These are phyloP conservation scores for Cyclina sinensis DNA, from an alignment of 1,140 invertebrate species.

Conservation along the genomic window DNA sequence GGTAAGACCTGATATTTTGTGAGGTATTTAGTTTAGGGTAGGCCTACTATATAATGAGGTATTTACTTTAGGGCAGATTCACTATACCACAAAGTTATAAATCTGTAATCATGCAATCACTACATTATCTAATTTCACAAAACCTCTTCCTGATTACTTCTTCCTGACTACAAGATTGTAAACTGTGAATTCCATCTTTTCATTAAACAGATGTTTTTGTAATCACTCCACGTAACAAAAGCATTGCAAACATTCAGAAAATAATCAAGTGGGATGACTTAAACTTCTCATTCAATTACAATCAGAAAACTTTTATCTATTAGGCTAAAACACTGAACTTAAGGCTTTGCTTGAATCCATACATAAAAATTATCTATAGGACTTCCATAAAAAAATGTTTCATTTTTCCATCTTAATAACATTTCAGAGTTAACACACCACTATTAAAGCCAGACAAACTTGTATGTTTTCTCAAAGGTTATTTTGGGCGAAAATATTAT, in stretches of 20 bases:
- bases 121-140: no score
- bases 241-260: constrained; percentile 1
- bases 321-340: background rate
- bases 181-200: constrained; percentile 28
- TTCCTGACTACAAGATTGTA: background rate
- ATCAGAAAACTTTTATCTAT: constrained; percentile 26
- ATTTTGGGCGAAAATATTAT: constrained; percentile 49
- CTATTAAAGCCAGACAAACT: constrained; percentile 49
- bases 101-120: no score
- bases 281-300: constrained; percentile 2
- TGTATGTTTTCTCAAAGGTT: constrained; percentile 17
- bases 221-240: constrained; percentile 5
- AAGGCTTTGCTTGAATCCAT: background rate
- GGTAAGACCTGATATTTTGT: no score
- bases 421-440: background rate
- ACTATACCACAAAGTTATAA: no score
- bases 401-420: constrained; percentile 28
- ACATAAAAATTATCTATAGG: constrained; percentile 7
- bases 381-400: constrained; percentile 58
- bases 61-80: no score
- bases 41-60: no score
- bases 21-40: no score
- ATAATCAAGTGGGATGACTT: background rate
- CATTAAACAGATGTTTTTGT: constrained; percentile 13
- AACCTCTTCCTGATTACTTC: background rate